Conservation (phyloP, 2,888 invertebrate species). For the Idaea straminata region DNA sequence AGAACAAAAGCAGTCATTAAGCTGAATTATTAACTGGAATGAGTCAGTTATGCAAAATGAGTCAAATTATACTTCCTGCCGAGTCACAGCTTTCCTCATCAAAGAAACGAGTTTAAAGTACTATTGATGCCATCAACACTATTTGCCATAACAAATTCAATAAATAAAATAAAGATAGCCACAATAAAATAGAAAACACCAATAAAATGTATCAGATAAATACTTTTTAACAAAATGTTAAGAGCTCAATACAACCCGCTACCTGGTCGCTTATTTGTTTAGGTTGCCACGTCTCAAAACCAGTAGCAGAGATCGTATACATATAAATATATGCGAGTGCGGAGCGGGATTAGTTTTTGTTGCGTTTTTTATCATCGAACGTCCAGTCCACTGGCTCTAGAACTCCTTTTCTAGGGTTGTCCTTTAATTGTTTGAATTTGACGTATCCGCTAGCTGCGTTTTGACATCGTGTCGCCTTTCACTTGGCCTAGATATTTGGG, state of each 20-base stretch:
- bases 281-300: constrained; percentile 73
- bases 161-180: constrained; percentile 18
- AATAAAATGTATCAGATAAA: constrained; percentile 71
- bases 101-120: constrained; percentile 12
- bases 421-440: constrained; percentile 31
- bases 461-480: constrained; percentile 73
- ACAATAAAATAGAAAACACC: constrained; percentile 32
- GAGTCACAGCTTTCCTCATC: constrained; percentile 21
- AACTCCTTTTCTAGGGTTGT: constrained; percentile 56
- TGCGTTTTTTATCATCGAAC: constrained; percentile 60
- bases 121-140: constrained; percentile 8
- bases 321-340: constrained; percentile 53
- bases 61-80: constrained; percentile 50
- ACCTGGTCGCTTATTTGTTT: constrained; percentile 79
- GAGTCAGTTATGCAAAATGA: constrained; percentile 43
- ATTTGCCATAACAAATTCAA: constrained; percentile 12
- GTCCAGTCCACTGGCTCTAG: constrained; percentile 70
- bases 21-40: constrained; percentile 49
- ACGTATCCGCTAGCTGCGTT: constrained; percentile 54
- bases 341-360: constrained; percentile 67
- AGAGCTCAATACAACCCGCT: constrained; percentile 62
- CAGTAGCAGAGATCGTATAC: constrained; percentile 71
- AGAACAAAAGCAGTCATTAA: constrained; percentile 27
- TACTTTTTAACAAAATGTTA: constrained; percentile 68
- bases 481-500: constrained; percentile 77